Percentiles rank a stretch among this genome's conserved stretches.
Conservation (phyloP, 1,140 invertebrate genomes). For the Tetranychus cinnabarinus region DNA sequence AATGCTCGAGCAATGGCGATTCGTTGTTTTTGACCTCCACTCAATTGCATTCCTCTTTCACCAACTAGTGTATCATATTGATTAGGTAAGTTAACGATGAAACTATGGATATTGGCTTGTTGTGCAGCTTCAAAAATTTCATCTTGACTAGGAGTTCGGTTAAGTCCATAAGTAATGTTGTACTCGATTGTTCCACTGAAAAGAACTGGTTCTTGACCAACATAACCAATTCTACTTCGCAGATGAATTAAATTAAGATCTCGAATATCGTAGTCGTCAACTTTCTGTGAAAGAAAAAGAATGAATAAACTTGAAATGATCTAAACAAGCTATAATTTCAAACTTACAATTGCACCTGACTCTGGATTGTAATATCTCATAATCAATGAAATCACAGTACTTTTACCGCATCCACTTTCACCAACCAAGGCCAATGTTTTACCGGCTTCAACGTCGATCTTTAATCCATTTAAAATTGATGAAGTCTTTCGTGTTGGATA, state of each 20-base stretch:
- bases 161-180: conserved; percentile 65
- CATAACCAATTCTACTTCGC: conserved; percentile 17
- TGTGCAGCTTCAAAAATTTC: conserved; percentile 49
- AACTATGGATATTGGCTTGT: conserved; percentile 69
- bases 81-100: conserved; percentile 53
- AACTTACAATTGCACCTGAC: conserved; percentile 1
- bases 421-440: conserved; percentile 79
- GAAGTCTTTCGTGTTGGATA: conserved; percentile 65
- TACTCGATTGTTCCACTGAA: conserved; percentile 72
- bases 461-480: conserved; percentile 56
- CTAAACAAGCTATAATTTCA: background rate
- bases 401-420: conserved; percentile 45
- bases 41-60: conserved; percentile 62
- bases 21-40: conserved; percentile 71
- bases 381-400: conserved; percentile 3
- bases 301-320: too few species aligned
- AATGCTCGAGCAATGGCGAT: conserved; percentile 71
- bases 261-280: conserved; percentile 5
- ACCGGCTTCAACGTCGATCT: conserved; percentile 51
- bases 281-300: background rate
- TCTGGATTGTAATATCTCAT: conserved; percentile 44
- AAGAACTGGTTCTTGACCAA: conserved; percentile 21
- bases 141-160: conserved; percentile 29
- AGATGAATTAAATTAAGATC: conserved; percentile 4
- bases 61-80: conserved; percentile 70